Conservation (phyloP, 2,888 invertebrate species). For the Caenorhabditis panamensis region DNA sequence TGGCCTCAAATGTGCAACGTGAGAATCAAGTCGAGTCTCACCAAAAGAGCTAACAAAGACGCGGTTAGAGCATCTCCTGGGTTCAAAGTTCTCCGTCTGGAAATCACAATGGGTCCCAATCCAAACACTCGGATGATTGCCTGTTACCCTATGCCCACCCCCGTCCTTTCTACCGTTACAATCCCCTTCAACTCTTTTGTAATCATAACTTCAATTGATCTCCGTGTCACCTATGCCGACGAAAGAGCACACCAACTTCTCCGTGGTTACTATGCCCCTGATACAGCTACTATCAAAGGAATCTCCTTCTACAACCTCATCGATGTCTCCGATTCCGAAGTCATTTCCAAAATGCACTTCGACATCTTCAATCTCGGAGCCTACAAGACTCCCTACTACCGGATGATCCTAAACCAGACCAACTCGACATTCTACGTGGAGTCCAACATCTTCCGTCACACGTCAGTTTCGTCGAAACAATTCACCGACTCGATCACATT, state of each 20-base stretch:
- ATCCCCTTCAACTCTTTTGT: slow-evolving; percentile 63
- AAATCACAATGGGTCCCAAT: slow-evolving; percentile 54
- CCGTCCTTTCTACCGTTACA: slow-evolving; percentile 65
- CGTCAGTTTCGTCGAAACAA: slow-evolving; percentile 51
- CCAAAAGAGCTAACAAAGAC: slow-evolving; percentile 74
- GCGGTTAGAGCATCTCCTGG: slow-evolving; percentile 67
- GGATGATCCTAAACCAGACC: slow-evolving; percentile 60
- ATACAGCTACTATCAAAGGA: slow-evolving; percentile 47
- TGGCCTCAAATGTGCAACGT: slow-evolving; percentile 65
- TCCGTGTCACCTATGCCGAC: slow-evolving; percentile 61
- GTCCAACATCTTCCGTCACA: slow-evolving; percentile 59
- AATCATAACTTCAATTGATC: slow-evolving; percentile 61
- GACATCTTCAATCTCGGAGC: slow-evolving; percentile 63
- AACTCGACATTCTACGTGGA: slow-evolving; percentile 61
- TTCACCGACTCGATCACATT: slow-evolving; percentile 61
- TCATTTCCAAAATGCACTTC: slow-evolving; percentile 55
- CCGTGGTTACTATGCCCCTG: slow-evolving; percentile 9
- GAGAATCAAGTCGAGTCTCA: slow-evolving; percentile 73
- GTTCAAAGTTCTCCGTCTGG: slow-evolving; percentile 68
- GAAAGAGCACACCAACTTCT: slow-evolving; percentile 55
- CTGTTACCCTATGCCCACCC: slow-evolving; percentile 64
- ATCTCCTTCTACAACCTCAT: slow-evolving; percentile 61
- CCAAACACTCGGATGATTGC: slow-evolving; percentile 52
- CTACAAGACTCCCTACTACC: slow-evolving; percentile 67
- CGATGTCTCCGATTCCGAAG: slow-evolving; percentile 57